phyloP scores from a whole-genome alignment of 2,797 vertebrate genomes.

The Ispidina lecontei region DNA sequence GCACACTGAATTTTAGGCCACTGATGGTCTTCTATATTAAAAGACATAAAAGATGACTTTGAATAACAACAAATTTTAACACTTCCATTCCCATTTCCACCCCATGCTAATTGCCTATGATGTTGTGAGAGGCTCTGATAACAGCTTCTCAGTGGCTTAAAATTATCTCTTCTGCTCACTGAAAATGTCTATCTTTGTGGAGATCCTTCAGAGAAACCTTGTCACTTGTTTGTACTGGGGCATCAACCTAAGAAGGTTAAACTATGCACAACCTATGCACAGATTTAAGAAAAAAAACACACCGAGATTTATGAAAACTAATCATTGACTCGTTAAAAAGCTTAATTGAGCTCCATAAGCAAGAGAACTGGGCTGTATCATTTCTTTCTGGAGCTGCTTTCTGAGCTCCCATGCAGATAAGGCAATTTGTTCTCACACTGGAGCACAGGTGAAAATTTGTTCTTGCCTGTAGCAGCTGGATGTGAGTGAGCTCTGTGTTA shows the following conservation, averaged over 20 bases:
- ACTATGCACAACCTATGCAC: not conserved
- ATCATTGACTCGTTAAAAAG: not conserved
- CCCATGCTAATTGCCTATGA: not conserved
- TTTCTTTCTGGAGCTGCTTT: slow-evolving; percentile 18
- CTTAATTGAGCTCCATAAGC: not conserved
- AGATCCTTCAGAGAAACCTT: not conserved
- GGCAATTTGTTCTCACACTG: slow-evolving; percentile 17
- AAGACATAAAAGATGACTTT: not conserved
- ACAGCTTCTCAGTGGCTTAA: not conserved
- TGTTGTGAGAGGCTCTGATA: not conserved
- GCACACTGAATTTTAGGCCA: not conserved
- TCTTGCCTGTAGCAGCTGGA: slow-evolving; percentile 42
- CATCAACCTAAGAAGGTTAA: not conserved
- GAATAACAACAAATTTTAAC: not conserved
- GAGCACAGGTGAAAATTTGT: slow-evolving; percentile 53
- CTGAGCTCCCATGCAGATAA: slow-evolving; percentile 39
- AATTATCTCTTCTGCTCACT: not conserved
- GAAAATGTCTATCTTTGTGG: not conserved
- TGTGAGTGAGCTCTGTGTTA: not conserved
- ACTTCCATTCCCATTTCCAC: not conserved
- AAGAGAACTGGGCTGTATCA: not conserved
- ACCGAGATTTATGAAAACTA: not conserved
- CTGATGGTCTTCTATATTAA: not conserved
- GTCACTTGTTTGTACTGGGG: not conserved
- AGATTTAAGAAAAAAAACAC: not conserved